phyloP scores from a whole-genome alignment of 1,140 invertebrate species.

The Trichonephila clavipes region DNA sequence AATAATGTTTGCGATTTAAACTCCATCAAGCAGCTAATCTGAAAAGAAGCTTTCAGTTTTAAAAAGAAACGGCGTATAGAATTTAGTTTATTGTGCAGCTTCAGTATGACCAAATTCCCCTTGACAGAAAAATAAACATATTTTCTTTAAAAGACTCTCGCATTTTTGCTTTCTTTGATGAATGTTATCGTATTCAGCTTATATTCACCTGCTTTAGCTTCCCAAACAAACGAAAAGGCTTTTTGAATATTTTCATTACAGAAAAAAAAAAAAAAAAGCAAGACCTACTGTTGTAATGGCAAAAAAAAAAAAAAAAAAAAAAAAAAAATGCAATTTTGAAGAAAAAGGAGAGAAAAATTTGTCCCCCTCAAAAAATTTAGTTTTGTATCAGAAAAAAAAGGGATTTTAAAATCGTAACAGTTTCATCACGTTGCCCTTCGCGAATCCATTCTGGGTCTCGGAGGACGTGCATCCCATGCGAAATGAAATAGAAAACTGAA shows the following conservation, averaged over 20 bases:
- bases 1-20: too few relatives aligned
- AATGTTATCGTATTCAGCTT: neutral
- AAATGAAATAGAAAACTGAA: constrained; percentile 18
- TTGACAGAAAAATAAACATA: neutral
- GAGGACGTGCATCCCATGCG: neutral
- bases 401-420: neutral
- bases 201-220: neutral
- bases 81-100: too few relatives aligned
- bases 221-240: neutral
- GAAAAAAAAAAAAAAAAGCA: neutral
- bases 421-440: neutral
- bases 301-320: too few relatives aligned
- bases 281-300: neutral
- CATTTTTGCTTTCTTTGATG: neutral
- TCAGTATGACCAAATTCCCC: too few relatives aligned
- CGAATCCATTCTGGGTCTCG: neutral
- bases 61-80: too few relatives aligned
- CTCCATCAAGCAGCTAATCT: too few relatives aligned
- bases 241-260: neutral
- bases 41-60: too few relatives aligned
- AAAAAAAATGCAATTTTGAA: neutral
- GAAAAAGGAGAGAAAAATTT: neutral
- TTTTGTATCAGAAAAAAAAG: neutral
- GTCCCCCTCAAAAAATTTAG: neutral
- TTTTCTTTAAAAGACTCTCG: neutral